Evolutionary conservation across 2,113 vertebrate genomes (phyloP), one percentile per base, ranked within the genome.

Genomic region (Saccopteryx leptura): DNA sequence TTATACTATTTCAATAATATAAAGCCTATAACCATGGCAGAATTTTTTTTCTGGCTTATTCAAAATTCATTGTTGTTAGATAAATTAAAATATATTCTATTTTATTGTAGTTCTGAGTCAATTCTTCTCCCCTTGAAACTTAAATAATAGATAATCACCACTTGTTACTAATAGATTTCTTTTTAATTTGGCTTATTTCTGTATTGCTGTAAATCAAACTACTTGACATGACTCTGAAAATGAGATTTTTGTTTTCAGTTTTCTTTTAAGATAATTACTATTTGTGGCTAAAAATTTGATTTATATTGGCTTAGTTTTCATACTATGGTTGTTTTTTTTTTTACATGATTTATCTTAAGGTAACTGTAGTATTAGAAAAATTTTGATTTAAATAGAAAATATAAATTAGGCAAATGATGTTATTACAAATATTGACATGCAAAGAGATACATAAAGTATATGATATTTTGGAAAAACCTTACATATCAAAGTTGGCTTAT

Each of bases 101-200:
- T 11, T 69, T 69, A 88, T 91, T 96, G 48, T 89, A 95, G 96
- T 96, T 96, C 95, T 78, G 72, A 91, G 50, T 95, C 72, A 82
- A 72, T 69, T 87, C 46, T 94, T 93, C 63, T 92, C 68, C 63
- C 31, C 56, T 90, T 82, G 63, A 95, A 96, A 39, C 58, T 88
- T 97, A 96, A 92, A 92, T 95, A 46, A 46, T 88, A 86, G 81
- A 82, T 93, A 79, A 97, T 97, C 78, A 91, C 85, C 91, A 82
- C 76, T 97, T 94, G 88, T 50, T 97, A 78, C 14, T 92, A 91
- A 96, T 75, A 92, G 78, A 97, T 97, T 95, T 97, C 69, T 94
- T 18, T 88, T 95, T 96, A 92, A 90, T 92, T 97, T 96, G 88
- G 31, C 12, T 95, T 90, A 68, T 65, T 89, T 96, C 31, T 95